Base-by-base conservation (phyloP, 2,888 invertebrate genomes). In the Tromatobia lineatoria region DNA sequence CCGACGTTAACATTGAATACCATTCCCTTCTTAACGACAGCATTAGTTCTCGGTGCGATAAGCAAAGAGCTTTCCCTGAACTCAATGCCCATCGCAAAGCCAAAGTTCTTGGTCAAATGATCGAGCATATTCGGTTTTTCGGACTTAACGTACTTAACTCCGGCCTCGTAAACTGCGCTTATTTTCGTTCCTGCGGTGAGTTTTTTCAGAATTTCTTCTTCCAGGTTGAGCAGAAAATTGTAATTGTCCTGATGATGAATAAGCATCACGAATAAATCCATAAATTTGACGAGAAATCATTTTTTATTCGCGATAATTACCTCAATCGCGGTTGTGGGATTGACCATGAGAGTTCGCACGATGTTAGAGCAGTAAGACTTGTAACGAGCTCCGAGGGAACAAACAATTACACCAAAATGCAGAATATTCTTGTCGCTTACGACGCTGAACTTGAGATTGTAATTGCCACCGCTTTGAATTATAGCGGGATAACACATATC, bases 401-500 rank as follows among this genome's bases (percentile, higher is more conserved):
- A 99, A 66, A 99, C 97, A 87, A 99, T 99, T 0, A 98, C 97
- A 57, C 99, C 99, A 94, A 99, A 99, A 94, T 99, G 99, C 80
- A 99, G 94, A 87, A 96, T 96, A 92, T 98, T 98, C 93, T 99
- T 99, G 93, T 99, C 99, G 89, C 99, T 98, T 2, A 96, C 96
- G 3, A 98, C 98, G 92, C 99, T 99, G 94, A 99, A 99, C 94
- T 99, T 99, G 64, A 99, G 95, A 91, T 97, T 98, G 94, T 99
- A 99, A 92, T 97, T 96, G n/a, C 99, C 99, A 10, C 99, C 99
- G 47, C 99, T 99, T 94, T 99, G 99, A 90, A 99, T 98, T 81
- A 99, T 99, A 0, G 99, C 98, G 0, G 99, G 99, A 93, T 99
- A 99, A 92, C 99, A 99, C 96, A 99, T 98, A 91, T 99, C 99